Evolutionary conservation across 2,888 invertebrate genomes (phyloP), one percentile per base, ranked within the genome.

Genomic region (Cepaea hortensis): DNA sequence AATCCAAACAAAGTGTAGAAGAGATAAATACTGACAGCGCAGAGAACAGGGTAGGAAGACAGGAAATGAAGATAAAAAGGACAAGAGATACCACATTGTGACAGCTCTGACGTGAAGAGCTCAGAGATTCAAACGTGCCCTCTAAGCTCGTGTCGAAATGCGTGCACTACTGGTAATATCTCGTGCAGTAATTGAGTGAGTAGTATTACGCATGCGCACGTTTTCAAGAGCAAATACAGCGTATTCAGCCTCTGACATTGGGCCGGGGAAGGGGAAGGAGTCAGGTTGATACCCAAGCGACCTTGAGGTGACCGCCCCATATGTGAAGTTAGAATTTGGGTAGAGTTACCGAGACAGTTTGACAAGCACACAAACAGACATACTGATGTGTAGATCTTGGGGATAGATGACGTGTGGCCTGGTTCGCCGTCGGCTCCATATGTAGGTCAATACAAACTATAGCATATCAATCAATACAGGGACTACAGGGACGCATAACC

Each of bases 181-280:
- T 79, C 62, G 35, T 23, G 62, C 79, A 62, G 79, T 79, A 79
- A 79, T 79, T 79, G 79, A 79, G 79, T 79, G 79, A 79, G 79
- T 62, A 62, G 62, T 13, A 62, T 79, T 62, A 79, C 61, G 61
- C 79, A 46, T 62, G 79, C 62, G 62, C 62, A 79, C 62, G 79
- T 79, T 79, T 79, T 62, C 62, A 79, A 61, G 23, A 79, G 79
- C 79, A 79, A 79, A 79, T 18, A 79, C 62, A 79, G 62, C 35
- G 62, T 79, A 79, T 18, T 61, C 79, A 79, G 13, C 62, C 79
- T 62, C 79, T 79, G 79, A 79, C 79, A 46, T 35, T n/a, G 18
- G 23, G 61, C 55, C 55, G 55, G 55, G 55, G 55, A 55, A 11
- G 55, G 11, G 55, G 55, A 9, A 55, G 55, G 55, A 55, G n/a